Conservation (phyloP, 2,113 vertebrate genomes). For the Oncorhynchus clarkii region DNA sequence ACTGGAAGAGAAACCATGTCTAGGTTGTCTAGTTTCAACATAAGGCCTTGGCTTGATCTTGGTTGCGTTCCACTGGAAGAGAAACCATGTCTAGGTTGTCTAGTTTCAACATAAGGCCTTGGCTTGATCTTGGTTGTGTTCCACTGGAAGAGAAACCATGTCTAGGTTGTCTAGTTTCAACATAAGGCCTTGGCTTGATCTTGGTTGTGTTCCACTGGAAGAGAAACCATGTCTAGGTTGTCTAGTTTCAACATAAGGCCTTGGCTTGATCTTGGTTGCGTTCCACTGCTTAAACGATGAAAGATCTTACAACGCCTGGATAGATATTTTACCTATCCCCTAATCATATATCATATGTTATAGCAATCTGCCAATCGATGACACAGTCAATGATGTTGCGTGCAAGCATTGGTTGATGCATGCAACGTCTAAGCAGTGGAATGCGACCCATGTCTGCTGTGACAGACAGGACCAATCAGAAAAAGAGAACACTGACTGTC, state of each 20-base stretch:
- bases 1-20: not conserved
- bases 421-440: too few species aligned
- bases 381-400: too few species aligned
- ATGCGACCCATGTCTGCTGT: not conserved
- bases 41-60: too few species aligned
- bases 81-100: conserved; percentile 33
- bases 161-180: too few species aligned
- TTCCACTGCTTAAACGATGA: not conserved
- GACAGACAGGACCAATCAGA: conserved; percentile 17
- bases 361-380: too few species aligned
- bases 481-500: not conserved
- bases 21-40: too few species aligned
- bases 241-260: conserved; percentile 5
- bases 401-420: too few species aligned
- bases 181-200: too few species aligned
- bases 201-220: conserved; percentile 4
- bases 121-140: conserved; percentile 14
- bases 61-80: conserved; percentile 10
- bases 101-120: conserved; percentile 10
- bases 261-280: conserved; percentile 21
- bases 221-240: conserved; percentile 33
- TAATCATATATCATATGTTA: too few species aligned
- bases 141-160: not conserved
- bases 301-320: too few species aligned
- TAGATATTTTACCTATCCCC: too few species aligned